Evolutionary conservation across 2,113 vertebrate genomes (phyloP), one percentile per base, ranked within the genome.

Genomic region (Corythaixoides concolor): DNA sequence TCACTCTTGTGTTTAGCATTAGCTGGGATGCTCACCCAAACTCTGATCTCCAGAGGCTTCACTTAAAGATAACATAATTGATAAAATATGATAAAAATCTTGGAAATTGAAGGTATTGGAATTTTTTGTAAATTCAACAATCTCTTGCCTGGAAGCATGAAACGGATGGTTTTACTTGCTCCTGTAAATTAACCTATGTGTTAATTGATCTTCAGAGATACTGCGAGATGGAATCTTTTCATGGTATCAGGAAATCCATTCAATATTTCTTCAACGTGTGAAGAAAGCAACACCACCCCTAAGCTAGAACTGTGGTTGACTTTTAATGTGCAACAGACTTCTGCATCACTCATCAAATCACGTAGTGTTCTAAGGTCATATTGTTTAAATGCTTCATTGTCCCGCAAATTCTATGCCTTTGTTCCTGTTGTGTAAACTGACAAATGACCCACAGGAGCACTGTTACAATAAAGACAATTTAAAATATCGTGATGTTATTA

Each of bases 181-280:
- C 2, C 4, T n/a, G 14, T 58, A 58, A 79, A 23, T 74, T 43
- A 74, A 41, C 37, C 2, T 35, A 7, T 28, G 30, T 26, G 37
- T 19, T 84, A 47, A 8, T 1, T 49, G n/a, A 35, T 56, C 30
- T 76, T 85, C 67, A 77, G 45, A 92, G 35, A 21, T 22, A 26
- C 6, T 83, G 28, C 0, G 1, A 90, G 39, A 30, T 39, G 62
- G 20, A 47, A 33, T 56, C 7, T 76, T 72, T 60, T 53, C 8
- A 26, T 8, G 12, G 24, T 12, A 58, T 21, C 18, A 21, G 21
- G 53, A 97, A 83, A 77, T 58, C 15, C 19, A 66, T 53, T 32
- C 33, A 56, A 14, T 28, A 76, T 62, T 72, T 76, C 58, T 76
- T 73, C 39, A 53, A 1, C 0, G 0, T 17, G 15, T 52, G 52